Evolutionary conservation across 2,888 invertebrate genomes (phyloP), one percentile per base, ranked within the genome.

Genomic region (Macrosiphum euphorbiae): DNA sequence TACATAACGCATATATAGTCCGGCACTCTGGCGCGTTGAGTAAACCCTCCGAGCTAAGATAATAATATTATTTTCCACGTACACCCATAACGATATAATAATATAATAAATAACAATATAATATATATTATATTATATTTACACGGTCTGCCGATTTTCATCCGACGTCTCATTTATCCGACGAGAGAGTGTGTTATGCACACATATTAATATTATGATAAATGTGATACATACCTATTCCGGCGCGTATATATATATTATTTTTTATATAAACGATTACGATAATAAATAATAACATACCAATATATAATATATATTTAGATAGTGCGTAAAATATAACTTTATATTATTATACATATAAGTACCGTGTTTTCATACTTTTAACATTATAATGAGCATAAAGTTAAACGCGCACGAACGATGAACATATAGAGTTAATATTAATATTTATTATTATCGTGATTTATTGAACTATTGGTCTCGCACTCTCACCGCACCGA

Each of bases 381-480:
- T 35, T 35, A 35, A 78, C 20, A 35, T 20, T 35, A 35, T 41
- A 41, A 78, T 35, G 78, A 78, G n/a, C 20, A 35, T 78, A 41
- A 35, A 78, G 35, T 78, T 24, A 35, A n/a, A 78, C 7, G 11
- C 20, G 78, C 35, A 78, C 35, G 20, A 78, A 3, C 35, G 8
- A 41, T 78, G 35, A 78, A 78, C 20, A 78, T 78, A 78, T 20
- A 10, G 35, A 78, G 78, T 35, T 35, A 35, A 78, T 35, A 35
- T 35, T 78, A 78, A 35, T 78, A 67, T 67, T 67, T 78, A 78
- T 78, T 78, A 67, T 67, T 67, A 67, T 67, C n/a, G 78, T 78
- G 78, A 78, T 78, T 78, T 78, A 78, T 78, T 78, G 35, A 20
- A 78, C 78, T 78, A 52, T 52, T 16, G 16, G 52, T 47, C 47